Percentiles rank a stretch among this genome's conserved stretches.
Conservation (phyloP, 2,888 invertebrate species). For the Euphydryas editha region DNA sequence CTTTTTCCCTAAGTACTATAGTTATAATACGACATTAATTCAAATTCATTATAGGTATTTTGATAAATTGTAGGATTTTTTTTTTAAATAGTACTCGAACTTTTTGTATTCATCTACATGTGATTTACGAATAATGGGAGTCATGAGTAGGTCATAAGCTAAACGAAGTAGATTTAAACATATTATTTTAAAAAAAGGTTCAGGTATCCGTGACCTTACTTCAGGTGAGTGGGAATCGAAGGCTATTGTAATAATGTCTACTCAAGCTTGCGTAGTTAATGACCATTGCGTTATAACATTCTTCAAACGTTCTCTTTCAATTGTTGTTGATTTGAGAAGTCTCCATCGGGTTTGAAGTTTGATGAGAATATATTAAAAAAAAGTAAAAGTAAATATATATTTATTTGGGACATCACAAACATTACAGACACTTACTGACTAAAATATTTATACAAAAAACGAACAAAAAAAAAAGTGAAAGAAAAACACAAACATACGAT, state of each 20-base stretch:
- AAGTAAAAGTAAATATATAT: too few relatives aligned
- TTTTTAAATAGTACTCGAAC: not conserved
- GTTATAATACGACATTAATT: too few relatives aligned
- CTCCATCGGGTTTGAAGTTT: too few relatives aligned
- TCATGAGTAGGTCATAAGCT: slow-evolving; percentile 20
- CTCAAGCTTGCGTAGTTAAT: slow-evolving; percentile 31
- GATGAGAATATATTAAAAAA: too few relatives aligned
- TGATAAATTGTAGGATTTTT: not conserved
- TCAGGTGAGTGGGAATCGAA: slow-evolving; percentile 55
- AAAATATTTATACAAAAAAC: too few relatives aligned
- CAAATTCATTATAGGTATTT: too few relatives aligned
- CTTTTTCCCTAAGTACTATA: not conserved
- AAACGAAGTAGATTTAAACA: slow-evolving; percentile 33
- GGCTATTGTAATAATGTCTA: slow-evolving; percentile 63
- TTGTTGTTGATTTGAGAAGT: not conserved
- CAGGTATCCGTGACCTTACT: slow-evolving; percentile 51
- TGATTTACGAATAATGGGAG: not conserved
- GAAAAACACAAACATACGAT: too few relatives aligned
- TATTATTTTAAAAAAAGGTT: slow-evolving; percentile 27
- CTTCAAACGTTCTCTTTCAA: slow-evolving; percentile 17
- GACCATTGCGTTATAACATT: slow-evolving; percentile 21
- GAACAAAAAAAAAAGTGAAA: too few relatives aligned
- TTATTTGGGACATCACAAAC: too few relatives aligned
- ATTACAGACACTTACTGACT: too few relatives aligned
- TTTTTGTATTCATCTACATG: not conserved